Evolutionary conservation across 2,797 vertebrate species (phyloP), one percentile per base, ranked within the genome.

Genomic region (Smutsia temminckii): DNA sequence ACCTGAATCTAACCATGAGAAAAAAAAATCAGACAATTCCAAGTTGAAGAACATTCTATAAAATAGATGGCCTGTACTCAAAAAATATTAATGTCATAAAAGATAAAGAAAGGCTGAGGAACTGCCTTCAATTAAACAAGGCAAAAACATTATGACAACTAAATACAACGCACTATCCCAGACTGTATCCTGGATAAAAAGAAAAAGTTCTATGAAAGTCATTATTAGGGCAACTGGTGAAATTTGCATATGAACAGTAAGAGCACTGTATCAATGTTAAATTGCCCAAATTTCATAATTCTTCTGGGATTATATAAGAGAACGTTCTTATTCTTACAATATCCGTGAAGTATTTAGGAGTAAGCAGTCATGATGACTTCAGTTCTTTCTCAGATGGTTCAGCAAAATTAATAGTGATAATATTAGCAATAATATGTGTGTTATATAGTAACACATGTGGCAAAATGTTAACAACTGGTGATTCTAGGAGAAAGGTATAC

Each of bases 211-310:
- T 57, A 75, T 71, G 37, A 55, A n/a, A 42, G 34, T 77, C 34
- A 74, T 79, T 77, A 81, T 40, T 69, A 61, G 17, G 42, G 51
- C n/a, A 66, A 83, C 5, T 74, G 46, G 20, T 64, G 34, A 87
- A 40, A 66, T 85, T 18, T 88, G 29, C 40, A 63, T 37, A n/a
- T 40, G 32, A 94, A 78, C 13, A 95, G 53, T 53, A 86, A 85
- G 5, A 93, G 32, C 17, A 74, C 16, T 85, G 20, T 46, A 96
- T 75, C 8, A 13, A 49, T 64, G 66, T 42, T 72, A 94, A 87
- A 63, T 69, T 91, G 63, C 29, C 55, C 69, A 63, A 88, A 85
- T 64, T 80, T 81, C 42, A n/a, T 72, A 72, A 93, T 93, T 89
- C 42, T 83, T 89, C 34, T 69, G 53, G 53, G 66, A 40, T 40